Base-by-base conservation (phyloP, 2,888 invertebrate genomes). In the Amblyjoppa fuscipennis region DNA sequence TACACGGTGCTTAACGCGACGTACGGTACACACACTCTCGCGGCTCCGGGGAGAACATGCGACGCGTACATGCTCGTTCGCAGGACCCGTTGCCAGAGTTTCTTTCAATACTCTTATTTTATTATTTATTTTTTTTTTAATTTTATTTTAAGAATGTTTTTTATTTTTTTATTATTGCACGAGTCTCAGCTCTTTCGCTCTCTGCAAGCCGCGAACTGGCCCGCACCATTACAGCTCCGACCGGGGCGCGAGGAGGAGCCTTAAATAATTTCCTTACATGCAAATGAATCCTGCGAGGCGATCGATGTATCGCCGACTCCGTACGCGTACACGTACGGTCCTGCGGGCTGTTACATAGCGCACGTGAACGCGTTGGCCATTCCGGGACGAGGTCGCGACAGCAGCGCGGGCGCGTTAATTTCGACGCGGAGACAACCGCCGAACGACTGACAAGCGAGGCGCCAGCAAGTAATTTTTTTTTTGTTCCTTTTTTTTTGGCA, bases 301-400 rank as follows among this genome's bases (percentile, higher is more conserved):
- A 83, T 79, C 78, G 83, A 85, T 85, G 79, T 79, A 83, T 85
- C 83, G 66, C 70, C 79, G 75, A n/a, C n/a, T 53, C 53, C 7
- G 45, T 68, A 79, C 73, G 31, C 9, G 59, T 69, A 74, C 49
- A n/a, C 16, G 31, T n/a, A 64, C 61, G 61, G 61, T 16, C 31
- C 31, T 28, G 13, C 31, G 13, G 31, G 13, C n/a, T 28, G 31
- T 64, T 64, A 64, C 61, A n/a, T 31, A 28, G 25, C 59, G 59
- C 28, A 59, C 59, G 59, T 59, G 11, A 66, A 3, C 16, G 45
- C 56, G 68, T 28, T 83, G 78, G 76, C 61, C 82, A 66, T 86
- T 81, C 64, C 84, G 75, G 74, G 49, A 69, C 83, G 84, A 87
- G 84, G 82, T 80, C 84, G 81, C 61, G 84, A 87, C 87, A 74